Percentiles rank a stretch among this genome's conserved stretches.
phyloP scores from a whole-genome alignment of 2,797 vertebrate species.

The Sebastiscus albofasciatus region DNA sequence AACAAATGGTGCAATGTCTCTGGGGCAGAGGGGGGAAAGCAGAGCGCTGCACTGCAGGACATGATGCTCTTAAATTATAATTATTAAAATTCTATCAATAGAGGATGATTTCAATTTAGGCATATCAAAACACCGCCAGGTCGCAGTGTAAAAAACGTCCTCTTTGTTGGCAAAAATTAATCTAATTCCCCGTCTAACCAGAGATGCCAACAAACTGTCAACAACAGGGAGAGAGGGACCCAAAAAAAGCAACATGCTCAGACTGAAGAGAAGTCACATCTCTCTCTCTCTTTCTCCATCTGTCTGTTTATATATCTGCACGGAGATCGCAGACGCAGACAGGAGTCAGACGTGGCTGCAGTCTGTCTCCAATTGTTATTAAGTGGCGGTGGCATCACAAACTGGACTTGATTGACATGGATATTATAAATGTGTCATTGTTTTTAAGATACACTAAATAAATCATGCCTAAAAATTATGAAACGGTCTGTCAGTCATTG shows the following conservation, averaged over 20 bases:
- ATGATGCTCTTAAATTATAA: background rate
- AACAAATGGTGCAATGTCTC: background rate
- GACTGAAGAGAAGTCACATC: constrained; percentile 30
- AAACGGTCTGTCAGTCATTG: constrained; percentile 1
- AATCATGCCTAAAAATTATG: background rate
- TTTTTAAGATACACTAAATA: constrained; percentile 5
- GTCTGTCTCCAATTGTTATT: constrained; percentile 35
- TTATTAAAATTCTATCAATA: constrained; percentile 6
- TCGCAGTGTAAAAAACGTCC: constrained; percentile 29
- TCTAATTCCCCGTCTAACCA: constrained; percentile 23
- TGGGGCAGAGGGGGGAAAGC: background rate
- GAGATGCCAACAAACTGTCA: constrained; percentile 63
- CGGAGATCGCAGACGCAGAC: constrained; percentile 19
- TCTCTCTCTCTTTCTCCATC: constrained; percentile 54
- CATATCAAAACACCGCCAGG: background rate
- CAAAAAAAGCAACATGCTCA: constrained; percentile 57
- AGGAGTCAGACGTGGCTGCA: constrained; percentile 5
- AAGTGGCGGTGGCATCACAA: background rate
- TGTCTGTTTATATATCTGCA: constrained; percentile 52
- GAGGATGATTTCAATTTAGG: constrained; percentile 5
- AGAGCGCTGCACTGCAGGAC: background rate
- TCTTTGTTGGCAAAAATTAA: constrained; percentile 38
- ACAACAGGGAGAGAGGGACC: constrained; percentile 41
- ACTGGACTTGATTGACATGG: constrained; percentile 2
- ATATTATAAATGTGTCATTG: constrained; percentile 1